These are phyloP conservation scores for Apamea monoglypha DNA, from an alignment of 2,888 invertebrate genomes.

Conservation along the genomic window DNA sequence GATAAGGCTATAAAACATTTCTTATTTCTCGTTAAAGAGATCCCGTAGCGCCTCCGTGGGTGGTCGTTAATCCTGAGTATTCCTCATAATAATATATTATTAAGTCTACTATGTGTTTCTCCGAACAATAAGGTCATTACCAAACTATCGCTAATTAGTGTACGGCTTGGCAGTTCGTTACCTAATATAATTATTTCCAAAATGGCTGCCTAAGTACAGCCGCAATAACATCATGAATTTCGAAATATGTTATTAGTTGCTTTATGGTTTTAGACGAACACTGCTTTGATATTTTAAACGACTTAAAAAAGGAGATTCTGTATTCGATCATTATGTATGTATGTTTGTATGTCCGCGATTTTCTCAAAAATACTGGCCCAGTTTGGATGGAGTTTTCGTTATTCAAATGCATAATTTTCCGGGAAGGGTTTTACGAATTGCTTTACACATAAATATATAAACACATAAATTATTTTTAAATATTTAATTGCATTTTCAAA, in stretches of 20 bases:
- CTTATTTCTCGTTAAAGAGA: neutral
- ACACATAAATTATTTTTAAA: neutral
- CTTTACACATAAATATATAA: neutral
- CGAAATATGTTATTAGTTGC: neutral
- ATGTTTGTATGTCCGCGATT: neutral
- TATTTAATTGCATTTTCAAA: neutral
- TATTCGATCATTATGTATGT: neutral
- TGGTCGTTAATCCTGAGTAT: constrained; percentile 8
- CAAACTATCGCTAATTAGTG: constrained; percentile 31
- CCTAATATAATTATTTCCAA: constrained; percentile 23
- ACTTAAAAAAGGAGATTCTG: neutral
- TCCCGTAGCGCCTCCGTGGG: neutral
- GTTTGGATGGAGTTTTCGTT: neutral
- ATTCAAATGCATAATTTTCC: neutral
- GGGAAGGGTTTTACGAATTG: neutral
- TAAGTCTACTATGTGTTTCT: constrained; percentile 4
- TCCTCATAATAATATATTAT: constrained; percentile 31
- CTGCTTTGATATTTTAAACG: neutral
- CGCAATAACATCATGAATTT: neutral
- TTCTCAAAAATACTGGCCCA: neutral
- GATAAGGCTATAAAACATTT: neutral
- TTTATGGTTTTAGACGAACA: neutral
- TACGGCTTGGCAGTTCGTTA: constrained; percentile 28
- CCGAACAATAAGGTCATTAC: constrained; percentile 40
- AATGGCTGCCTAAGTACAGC: neutral